phyloP scores from a whole-genome alignment of 2,113 vertebrate genomes.

The Myocastor coypus region DNA sequence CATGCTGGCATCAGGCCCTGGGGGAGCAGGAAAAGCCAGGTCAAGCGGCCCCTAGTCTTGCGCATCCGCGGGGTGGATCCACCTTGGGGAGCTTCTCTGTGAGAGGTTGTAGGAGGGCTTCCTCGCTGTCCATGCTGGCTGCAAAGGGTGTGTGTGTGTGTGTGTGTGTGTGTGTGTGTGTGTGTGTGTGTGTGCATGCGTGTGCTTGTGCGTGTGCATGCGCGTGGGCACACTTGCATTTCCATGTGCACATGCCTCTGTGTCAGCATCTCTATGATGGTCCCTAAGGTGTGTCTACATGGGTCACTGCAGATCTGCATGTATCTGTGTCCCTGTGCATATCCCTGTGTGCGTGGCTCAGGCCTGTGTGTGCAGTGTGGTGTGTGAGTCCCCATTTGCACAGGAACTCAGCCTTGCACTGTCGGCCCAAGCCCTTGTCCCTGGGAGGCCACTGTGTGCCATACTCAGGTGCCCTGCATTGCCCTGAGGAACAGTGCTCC shows the following conservation, averaged over 20 bases:
- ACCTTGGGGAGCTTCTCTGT: not conserved
- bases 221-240: too few species aligned
- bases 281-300: not conserved
- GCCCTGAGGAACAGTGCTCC: not conserved
- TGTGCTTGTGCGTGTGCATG: not conserved
- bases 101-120: not conserved
- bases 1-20: not conserved
- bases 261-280: not conserved
- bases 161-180: not conserved
- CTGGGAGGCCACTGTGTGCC: not conserved
- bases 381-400: not conserved
- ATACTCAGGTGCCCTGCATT: not conserved
- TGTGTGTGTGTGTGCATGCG: not conserved
- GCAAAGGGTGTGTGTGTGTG: not conserved
- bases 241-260: not conserved
- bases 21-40: not conserved
- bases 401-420: not conserved
- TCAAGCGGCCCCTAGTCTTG: not conserved
- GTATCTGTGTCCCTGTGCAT: not conserved
- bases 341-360: not conserved
- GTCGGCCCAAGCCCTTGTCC: not conserved
- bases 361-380: not conserved
- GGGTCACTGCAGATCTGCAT: not conserved
- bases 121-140: not conserved
- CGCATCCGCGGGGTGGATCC: not conserved